phyloP scores from a whole-genome alignment of 1,140 invertebrate genomes.

The Halesus radiatus region DNA sequence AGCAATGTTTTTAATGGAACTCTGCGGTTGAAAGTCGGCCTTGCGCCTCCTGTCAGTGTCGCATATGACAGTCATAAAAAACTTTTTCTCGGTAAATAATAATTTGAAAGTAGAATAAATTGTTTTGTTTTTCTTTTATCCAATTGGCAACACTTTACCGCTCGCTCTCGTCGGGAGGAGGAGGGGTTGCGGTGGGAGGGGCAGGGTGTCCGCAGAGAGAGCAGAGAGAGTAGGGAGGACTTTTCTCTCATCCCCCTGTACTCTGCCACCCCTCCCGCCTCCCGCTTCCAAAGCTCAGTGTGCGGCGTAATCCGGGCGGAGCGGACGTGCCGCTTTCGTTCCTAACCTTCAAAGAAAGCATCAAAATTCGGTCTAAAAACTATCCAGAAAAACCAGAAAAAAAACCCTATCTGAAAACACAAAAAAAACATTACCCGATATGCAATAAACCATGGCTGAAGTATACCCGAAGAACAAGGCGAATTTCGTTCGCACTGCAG shows the following conservation, averaged over 20 bases:
- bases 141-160: conserved; percentile 2
- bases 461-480: no score
- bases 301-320: conserved; percentile 5
- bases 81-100: background rate
- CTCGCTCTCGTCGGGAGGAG: no score
- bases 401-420: background rate
- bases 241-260: background rate
- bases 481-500: background rate
- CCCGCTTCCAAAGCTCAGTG: background rate
- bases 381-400: background rate
- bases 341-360: background rate
- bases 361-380: background rate
- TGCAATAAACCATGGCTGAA: background rate
- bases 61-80: background rate
- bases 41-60: no score
- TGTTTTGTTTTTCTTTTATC: conserved; percentile 9
- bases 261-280: background rate
- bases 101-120: background rate
- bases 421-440: background rate
- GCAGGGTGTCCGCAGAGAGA: background rate
- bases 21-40: no score
- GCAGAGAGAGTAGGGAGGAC: background rate
- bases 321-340: conserved; percentile 21
- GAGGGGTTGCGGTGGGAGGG: background rate
- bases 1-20: no score